These are phyloP conservation scores for Burhinus bistriatus DNA, from an alignment of 2,113 vertebrate genomes.

Conservation along the genomic window DNA sequence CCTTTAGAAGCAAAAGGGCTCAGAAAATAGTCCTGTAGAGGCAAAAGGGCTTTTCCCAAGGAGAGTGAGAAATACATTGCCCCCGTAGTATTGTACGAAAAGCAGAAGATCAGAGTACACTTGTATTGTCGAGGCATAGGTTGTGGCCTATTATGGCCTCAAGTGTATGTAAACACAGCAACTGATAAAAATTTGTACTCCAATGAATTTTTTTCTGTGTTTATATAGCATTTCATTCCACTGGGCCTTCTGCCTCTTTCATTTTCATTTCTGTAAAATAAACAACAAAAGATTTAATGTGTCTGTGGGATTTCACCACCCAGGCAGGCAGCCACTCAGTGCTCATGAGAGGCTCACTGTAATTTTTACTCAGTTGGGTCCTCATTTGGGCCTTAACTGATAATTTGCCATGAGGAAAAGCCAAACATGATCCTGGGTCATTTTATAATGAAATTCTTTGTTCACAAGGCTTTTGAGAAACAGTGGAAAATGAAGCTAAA, in stretches of 20 bases:
- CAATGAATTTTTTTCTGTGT: background rate
- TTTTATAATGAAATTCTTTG: slow-evolving; percentile 74
- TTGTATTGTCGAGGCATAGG: background rate
- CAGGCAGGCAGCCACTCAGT: slow-evolving; percentile 37
- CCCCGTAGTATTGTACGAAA: background rate
- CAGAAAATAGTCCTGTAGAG: background rate
- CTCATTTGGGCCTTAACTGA: slow-evolving; percentile 77
- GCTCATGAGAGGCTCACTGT: slow-evolving; percentile 19
- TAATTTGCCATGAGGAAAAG: slow-evolving; percentile 70
- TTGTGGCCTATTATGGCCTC: background rate
- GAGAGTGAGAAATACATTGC: background rate
- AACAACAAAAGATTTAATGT: slow-evolving; percentile 77
- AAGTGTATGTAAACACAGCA: background rate
- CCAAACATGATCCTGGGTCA: slow-evolving; percentile 56
- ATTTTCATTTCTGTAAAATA: slow-evolving; percentile 51
- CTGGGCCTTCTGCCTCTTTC: slow-evolving; percentile 20
- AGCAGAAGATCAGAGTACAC: background rate
- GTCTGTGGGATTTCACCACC: slow-evolving; percentile 50
- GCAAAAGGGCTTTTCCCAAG: background rate
- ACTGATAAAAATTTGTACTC: background rate
- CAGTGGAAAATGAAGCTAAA: background rate
- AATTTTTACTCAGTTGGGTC: slow-evolving; percentile 73
- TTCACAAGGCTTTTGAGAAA: slow-evolving; percentile 71
- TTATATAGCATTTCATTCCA: slow-evolving; percentile 48
- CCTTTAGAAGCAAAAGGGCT: background rate